Evolutionary conservation across 2,888 invertebrate species (phyloP).

Genomic region (Eupithecia pulchellata): DNA sequence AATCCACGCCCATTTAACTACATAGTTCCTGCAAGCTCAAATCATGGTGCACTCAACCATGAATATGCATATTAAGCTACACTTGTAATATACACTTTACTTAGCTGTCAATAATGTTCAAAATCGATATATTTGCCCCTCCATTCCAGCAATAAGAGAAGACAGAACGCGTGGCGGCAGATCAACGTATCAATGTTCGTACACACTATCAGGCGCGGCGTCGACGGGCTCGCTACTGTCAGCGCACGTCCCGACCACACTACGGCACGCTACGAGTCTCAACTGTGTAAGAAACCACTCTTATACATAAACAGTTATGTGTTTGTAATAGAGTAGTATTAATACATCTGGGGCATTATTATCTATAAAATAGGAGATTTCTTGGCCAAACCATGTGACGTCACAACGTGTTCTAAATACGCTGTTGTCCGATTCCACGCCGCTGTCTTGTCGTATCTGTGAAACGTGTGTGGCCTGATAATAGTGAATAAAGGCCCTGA

Average conservation of each 20-base stretch:
- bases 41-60: neutral
- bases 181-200: conserved; percentile 97
- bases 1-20: neutral
- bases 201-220: conserved; percentile 91
- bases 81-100: neutral
- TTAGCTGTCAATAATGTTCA: neutral
- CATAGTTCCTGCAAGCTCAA: neutral
- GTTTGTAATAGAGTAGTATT: neutral
- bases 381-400: too few relatives aligned
- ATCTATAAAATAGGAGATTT: too few relatives aligned
- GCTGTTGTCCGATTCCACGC: too few relatives aligned
- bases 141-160: conserved; percentile 92
- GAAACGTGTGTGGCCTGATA: too few relatives aligned
- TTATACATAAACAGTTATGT: too few relatives aligned
- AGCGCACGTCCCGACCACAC: conserved; percentile 73
- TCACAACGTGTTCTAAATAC: too few relatives aligned
- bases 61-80: neutral
- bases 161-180: conserved; percentile 97
- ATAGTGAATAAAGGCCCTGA: too few relatives aligned
- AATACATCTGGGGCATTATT: too few relatives aligned
- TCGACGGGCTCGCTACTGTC: conserved; percentile 81
- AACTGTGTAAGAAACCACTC: conserved; percentile 72
- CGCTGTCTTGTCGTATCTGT: too few relatives aligned
- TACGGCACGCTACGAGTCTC: conserved; percentile 81
- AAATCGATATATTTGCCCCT: neutral